Evolutionary conservation across 2,888 invertebrate genomes (phyloP).

Genomic region (Hydrotaea diabolus): DNA sequence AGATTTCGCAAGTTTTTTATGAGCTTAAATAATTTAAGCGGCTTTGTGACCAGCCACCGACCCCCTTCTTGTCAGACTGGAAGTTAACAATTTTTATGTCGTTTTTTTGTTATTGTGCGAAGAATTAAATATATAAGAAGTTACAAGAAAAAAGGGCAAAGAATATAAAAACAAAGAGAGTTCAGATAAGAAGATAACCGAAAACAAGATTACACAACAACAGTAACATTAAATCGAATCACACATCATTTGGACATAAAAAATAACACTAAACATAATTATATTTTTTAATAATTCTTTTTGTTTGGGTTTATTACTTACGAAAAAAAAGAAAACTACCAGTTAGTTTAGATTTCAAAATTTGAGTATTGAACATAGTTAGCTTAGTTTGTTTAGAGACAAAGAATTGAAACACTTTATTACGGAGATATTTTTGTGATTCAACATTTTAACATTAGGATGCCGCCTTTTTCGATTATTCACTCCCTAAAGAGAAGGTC

Average conservation of each 20-base stretch:
- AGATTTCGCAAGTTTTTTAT: constrained; percentile 4
- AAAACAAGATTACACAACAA: constrained; percentile 6
- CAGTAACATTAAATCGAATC: background rate
- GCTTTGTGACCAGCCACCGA: constrained; percentile 10
- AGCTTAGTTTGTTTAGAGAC: background rate
- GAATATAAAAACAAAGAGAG: background rate
- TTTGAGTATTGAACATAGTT: too few species aligned
- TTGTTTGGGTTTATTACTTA: background rate
- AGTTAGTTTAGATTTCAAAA: background rate
- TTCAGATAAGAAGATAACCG: background rate
- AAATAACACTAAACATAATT: background rate
- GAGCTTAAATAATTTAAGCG: background rate
- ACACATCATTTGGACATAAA: constrained; percentile 18
- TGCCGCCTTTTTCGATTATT: too few species aligned
- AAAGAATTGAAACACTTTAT: constrained; percentile 5
- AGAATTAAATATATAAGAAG: background rate
- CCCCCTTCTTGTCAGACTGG: background rate
- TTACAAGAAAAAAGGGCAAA: background rate
- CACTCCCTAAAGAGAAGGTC: too few species aligned
- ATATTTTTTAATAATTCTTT: background rate
- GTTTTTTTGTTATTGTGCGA: background rate
- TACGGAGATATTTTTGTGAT: background rate
- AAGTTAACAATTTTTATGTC: background rate
- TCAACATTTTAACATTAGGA: background rate
- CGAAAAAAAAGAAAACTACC: constrained; percentile 1